A percentile compares a stretch with the other conserved stretches of the same genome.
Conservation (phyloP, 2,797 vertebrate genomes). For the Chaetophractus vellerosus region DNA sequence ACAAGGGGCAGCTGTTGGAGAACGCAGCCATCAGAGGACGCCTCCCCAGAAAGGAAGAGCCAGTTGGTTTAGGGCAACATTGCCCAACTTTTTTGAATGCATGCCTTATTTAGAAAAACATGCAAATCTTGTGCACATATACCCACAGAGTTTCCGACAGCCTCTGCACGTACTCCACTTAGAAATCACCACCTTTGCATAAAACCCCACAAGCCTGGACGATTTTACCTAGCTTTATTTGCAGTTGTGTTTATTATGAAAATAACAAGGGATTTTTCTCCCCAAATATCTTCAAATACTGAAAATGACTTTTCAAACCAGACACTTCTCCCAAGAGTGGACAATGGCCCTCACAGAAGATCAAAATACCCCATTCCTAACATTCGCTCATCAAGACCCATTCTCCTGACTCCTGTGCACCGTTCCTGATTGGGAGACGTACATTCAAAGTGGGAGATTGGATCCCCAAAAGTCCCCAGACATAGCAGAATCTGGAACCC, state of each 20-base stretch:
- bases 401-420: not conserved
- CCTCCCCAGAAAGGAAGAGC: slow-evolving; percentile 15
- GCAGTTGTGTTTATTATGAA: slow-evolving; percentile 32
- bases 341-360: not conserved
- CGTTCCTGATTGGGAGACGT: not conserved
- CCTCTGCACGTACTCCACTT: not conserved
- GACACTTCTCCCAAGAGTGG: not conserved
- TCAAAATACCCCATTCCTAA: not conserved
- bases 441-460: not conserved
- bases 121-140: slow-evolving; percentile 6
- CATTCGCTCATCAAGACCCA: not conserved
- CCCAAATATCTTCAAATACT: slow-evolving; percentile 52
- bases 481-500: not conserved
- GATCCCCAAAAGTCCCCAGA: not conserved
- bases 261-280: slow-evolving; percentile 52
- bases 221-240: slow-evolving; percentile 41
- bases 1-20: not conserved
- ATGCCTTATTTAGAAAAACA: slow-evolving; percentile 38
- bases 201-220: not conserved
- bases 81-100: slow-evolving; percentile 43
- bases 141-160: not conserved
- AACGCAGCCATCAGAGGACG: not conserved
- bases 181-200: slow-evolving; percentile 19
- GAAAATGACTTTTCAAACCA: slow-evolving; percentile 45
- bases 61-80: not conserved